Conservation (phyloP, 1,140 invertebrate genomes). For the Elymnias hypermnestra region DNA sequence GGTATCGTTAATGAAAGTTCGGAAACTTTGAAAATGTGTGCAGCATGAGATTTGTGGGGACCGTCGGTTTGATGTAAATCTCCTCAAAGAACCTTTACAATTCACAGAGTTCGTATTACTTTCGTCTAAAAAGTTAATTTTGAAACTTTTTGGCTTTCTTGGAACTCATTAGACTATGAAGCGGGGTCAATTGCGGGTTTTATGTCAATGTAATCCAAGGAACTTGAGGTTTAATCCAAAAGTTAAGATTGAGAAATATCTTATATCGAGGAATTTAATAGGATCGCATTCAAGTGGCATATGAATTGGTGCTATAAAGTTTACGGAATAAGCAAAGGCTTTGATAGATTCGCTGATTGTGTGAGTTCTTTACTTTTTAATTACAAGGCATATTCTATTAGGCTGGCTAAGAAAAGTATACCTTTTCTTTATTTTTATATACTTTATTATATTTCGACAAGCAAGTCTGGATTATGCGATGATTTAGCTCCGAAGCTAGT, state of each 20-base stretch:
- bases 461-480: too few relatives aligned
- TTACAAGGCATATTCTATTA: too few relatives aligned
- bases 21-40: constrained; percentile 21
- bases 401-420: too few relatives aligned
- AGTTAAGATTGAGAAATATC: neutral
- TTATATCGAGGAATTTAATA: too few relatives aligned
- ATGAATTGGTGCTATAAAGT: too few relatives aligned
- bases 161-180: constrained; percentile 21
- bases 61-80: constrained; percentile 28
- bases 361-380: too few relatives aligned
- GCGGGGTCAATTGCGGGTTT: constrained; percentile 22
- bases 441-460: too few relatives aligned
- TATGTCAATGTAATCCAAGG: constrained; percentile 18
- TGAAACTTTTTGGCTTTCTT: constrained; percentile 21
- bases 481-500: too few relatives aligned
- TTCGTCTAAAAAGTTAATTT: constrained; percentile 27
- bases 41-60: constrained; percentile 21
- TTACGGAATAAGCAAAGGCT: too few relatives aligned
- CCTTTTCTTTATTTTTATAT: too few relatives aligned
- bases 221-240: constrained; percentile 8
- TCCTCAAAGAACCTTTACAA: constrained; percentile 26
- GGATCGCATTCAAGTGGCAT: too few relatives aligned
- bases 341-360: too few relatives aligned
- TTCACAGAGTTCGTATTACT: constrained; percentile 24
- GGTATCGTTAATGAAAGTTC: constrained; percentile 22